Conservation (phyloP, 2,797 vertebrate genomes). For the Geotria australis region DNA sequence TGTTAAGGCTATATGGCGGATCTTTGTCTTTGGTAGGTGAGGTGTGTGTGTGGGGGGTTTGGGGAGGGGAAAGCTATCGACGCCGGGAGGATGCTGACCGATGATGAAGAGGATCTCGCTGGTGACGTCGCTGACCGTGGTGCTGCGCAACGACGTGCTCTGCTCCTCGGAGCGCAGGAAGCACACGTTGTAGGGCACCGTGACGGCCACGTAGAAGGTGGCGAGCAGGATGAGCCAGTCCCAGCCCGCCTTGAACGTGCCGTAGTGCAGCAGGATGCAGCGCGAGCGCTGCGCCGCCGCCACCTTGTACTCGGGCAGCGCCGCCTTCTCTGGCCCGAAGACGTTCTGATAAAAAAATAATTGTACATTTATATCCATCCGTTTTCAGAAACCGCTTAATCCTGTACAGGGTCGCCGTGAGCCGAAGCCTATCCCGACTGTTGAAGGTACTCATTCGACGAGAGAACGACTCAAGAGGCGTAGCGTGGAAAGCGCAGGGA, state of each 20-base stretch:
- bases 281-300: slow-evolving; percentile 22
- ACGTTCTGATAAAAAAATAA: too few relatives aligned
- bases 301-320: slow-evolving; percentile 28
- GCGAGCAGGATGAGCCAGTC: slow-evolving; percentile 28
- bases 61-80: too few relatives aligned
- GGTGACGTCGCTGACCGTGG: slow-evolving; percentile 24
- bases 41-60: too few relatives aligned
- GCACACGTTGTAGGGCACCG: slow-evolving; percentile 28
- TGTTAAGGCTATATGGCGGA: too few relatives aligned
- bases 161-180: slow-evolving; percentile 18
- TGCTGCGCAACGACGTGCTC: slow-evolving; percentile 10
- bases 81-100: slow-evolving; percentile 10
- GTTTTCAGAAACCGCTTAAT: too few relatives aligned
- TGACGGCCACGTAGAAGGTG: slow-evolving; percentile 28
- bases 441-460: too few relatives aligned
- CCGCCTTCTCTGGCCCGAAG: slow-evolving; percentile 18
- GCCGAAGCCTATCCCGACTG: too few relatives aligned
- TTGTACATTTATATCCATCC: too few relatives aligned
- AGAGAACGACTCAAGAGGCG: too few relatives aligned
- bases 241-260: slow-evolving; percentile 30
- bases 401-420: too few relatives aligned
- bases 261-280: slow-evolving; percentile 27
- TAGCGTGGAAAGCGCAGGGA: too few relatives aligned
- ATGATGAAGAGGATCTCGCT: slow-evolving; percentile 33
- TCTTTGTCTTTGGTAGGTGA: too few relatives aligned